Base-by-base conservation (phyloP, 2,113 vertebrate genomes). In the Puma concolor region DNA sequence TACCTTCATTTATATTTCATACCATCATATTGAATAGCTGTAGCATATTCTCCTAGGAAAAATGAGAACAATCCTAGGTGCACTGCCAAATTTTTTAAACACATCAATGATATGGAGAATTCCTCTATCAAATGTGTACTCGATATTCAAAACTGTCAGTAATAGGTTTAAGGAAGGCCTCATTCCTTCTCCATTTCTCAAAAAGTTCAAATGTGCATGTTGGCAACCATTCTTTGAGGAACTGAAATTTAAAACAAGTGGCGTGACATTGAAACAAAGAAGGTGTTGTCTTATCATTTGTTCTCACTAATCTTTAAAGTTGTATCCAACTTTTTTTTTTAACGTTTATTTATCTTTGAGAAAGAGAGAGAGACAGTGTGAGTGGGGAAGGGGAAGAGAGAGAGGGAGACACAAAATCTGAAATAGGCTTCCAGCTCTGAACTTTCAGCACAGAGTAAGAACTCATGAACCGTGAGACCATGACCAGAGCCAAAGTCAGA, bases 1-100 rank as follows among this genome's bases (percentile, higher is more conserved):
- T 95, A 79, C 96, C 86, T 98, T 98, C 71, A 98, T 98, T 97
- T 98, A 97, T 98, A 97, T 98, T 98, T 98, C 96, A 98, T 98
- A 38, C 15, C 31, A 33, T 36, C 82, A 92, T 60, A 92, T 95
- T 0, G 0, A 98, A 94, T 69, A 88, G 64, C 76, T 96, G 76
- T 91, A 93, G 41, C 29, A 94, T 94, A 7, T 69, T 98, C 82
- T 97, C 60, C 71, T 66, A 91, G 81, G 80, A 91, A 98, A 97
- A 66, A 64, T 80, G 87, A 96, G 93, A 98, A 96, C 33, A 96
- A 36, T 69, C 19, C 64, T 97, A 92, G 60, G 44, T 93, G 27
- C 27, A 93, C 71, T 97, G 96, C n/a, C 27, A 95, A 87, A 5
- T 48, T 96, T 96, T 97, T 98, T 95, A 90, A 94, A 48, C 31